Base-by-base conservation (phyloP, 2,888 invertebrate species). In the Stenoptilia bipunctidactyla region DNA sequence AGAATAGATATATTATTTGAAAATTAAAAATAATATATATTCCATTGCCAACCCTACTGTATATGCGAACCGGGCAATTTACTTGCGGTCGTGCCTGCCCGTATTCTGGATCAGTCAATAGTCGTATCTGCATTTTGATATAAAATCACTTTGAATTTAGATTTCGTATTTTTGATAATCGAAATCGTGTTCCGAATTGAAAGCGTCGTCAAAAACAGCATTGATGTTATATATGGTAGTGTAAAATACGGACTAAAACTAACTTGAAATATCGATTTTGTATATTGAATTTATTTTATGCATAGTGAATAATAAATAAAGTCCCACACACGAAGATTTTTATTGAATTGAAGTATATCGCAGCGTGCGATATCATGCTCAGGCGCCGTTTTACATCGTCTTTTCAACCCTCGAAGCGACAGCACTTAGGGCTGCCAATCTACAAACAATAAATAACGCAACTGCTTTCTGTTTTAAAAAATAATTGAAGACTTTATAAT, bases 341-440 rank as follows among this genome's bases (percentile, higher is more conserved):
- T 63, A 63, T 61, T 58, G 56, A 65, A 63, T 61, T 66, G 54
- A 53, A 52, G 56, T 58, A 76, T 57, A 5, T 5, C 20, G 30
- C 77, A 73, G 77, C 77, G 59, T 75, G 80, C 62, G 72, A 67
- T 58, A 30, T 12, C 66, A 52, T 64, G 67, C 60, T 52, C 75
- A 76, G 77, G 76, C 82, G 79, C 79, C 79, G 66, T 64, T 50
- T 52, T 70, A 77, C 76, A 76, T 55, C 64, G 64, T 69, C 34
- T 61, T 20, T 20, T 64, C 63, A 57, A 73, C 73, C 74, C 67
- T 56, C 61, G 50, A 13, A 72, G 79, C 72, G 68, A 66, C 73
- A 73, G 68, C 65, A 20, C 20, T 20, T 73, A 73, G 68, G 70
- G 72, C 67, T 79, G 79, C 74, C 79, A 74, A 71, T 68, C 68